Conservation (phyloP, 2,797 vertebrate species). For the Poliocrania exsul region DNA sequence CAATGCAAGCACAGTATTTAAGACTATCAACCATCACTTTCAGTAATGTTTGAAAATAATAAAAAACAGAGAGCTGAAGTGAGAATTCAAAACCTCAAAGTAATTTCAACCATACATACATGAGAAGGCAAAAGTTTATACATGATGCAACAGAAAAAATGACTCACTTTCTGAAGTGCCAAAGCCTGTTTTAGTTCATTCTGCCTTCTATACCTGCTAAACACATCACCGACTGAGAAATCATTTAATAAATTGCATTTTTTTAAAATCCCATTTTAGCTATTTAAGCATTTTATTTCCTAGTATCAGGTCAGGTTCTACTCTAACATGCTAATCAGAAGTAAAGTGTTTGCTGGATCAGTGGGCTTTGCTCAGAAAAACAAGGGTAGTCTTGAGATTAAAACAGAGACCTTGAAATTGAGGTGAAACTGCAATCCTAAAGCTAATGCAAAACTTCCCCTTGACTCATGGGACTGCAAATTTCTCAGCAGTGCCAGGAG, state of each 20-base stretch:
- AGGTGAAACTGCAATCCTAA: conserved; percentile 27
- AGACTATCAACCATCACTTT: conserved; percentile 15
- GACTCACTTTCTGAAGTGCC: conserved; percentile 37
- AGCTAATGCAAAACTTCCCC: conserved; percentile 22
- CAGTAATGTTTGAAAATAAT: conserved; percentile 47
- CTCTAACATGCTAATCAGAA: conserved; percentile 11
- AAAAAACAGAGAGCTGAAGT: conserved; percentile 55
- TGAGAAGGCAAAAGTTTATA: conserved; percentile 48
- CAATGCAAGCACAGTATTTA: not conserved
- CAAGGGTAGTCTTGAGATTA: conserved; percentile 12
- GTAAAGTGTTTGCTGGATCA: not conserved
- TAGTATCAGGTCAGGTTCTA: conserved; percentile 1
- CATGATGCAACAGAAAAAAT: conserved; percentile 66
- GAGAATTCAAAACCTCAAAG: conserved; percentile 70
- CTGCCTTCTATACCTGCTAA: conserved; percentile 44
- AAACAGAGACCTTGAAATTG: conserved; percentile 50
- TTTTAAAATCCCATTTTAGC: conserved; percentile 32
- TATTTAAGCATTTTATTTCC: conserved; percentile 42
- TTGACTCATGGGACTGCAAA: not conserved
- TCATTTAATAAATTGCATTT: conserved; percentile 56
- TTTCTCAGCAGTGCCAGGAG: not conserved
- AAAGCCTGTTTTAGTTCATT: conserved; percentile 48
- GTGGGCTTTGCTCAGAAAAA: not conserved
- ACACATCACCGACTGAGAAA: conserved; percentile 54
- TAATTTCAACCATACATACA: conserved; percentile 61